Base-by-base conservation (phyloP, 2,888 invertebrate species). In the Crocallis elinguaria region DNA sequence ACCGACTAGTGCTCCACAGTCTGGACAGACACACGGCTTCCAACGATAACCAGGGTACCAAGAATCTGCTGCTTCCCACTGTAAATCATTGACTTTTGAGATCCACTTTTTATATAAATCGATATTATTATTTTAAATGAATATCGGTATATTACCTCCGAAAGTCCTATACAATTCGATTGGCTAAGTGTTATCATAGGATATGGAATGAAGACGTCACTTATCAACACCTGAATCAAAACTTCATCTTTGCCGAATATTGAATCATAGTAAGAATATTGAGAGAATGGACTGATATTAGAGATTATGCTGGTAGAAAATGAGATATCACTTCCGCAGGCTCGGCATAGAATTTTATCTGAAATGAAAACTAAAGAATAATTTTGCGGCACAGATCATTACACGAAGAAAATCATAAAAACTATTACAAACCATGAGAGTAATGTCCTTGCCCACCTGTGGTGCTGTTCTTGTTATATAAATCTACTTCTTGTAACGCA, bases 31-130 rank as follows among this genome's bases (percentile, higher is more conserved):
- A 60, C 93, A 93, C 25, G 89, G 83, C 66, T 91, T 92, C 93
- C 93, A 93, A 2, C 79, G 82, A 75, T 92, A 94, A 14, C 92
- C 93, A 49, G 93, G 92, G 78, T 92, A 94, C 93, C 93, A 94
- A 54, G 90, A 87, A 57, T 90, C 81, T 38, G 84, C 84, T 54
- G 81, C 73, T 56, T 88, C 84, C 93, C 93, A 93, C 92, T 92
- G 82, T 14, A 86, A 88, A 57, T 48, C 53, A 42, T 19, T 27
- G 29, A 35, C 43, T 48, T 43, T 23, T 32, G 21, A 49, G 1
- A 2, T 12, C 3, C 12, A 27, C 6, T 8, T 13, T 13, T 14
- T 2, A 37, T 19, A 19, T 35, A 19, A 35, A 9, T 9, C 0
- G 1, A 1, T n/a, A 1, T 9, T 7, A 17, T 9, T 16, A 4